Evolutionary conservation across 2,888 invertebrate species (phyloP).

Genomic region (Acrobasis consociella): DNA sequence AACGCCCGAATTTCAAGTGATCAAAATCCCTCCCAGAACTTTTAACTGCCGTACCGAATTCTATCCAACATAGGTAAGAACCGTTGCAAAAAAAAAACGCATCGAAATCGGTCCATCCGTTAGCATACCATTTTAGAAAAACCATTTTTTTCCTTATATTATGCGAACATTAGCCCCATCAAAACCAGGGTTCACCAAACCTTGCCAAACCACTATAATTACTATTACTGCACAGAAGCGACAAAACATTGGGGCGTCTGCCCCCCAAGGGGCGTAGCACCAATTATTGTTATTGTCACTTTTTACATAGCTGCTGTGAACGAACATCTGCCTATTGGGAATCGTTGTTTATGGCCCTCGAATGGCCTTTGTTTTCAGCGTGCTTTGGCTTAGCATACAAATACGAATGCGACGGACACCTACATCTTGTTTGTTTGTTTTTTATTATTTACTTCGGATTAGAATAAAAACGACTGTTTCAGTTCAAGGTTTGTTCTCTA

Average conservation of each 20-base stretch:
- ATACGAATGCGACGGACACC: background rate
- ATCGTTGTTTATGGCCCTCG: background rate
- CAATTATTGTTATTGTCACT: slow-evolving; percentile 9
- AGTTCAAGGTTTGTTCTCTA: background rate
- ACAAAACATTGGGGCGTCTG: background rate
- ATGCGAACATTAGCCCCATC: background rate
- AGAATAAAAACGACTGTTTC: background rate
- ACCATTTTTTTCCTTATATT: too few species aligned
- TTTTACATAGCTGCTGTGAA: background rate
- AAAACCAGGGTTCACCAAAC: slow-evolving; percentile 2
- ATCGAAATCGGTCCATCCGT: too few species aligned
- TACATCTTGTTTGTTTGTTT: slow-evolving; percentile 3
- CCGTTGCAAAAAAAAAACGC: too few species aligned
- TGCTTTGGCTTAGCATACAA: background rate
- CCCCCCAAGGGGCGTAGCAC: slow-evolving; percentile 1
- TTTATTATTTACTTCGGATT: background rate
- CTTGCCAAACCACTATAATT: slow-evolving; percentile 9
- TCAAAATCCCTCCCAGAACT: too few species aligned
- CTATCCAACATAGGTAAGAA: too few species aligned
- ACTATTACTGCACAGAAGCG: background rate
- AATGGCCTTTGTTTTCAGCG: background rate
- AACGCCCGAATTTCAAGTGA: too few species aligned
- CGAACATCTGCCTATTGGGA: slow-evolving; percentile 11
- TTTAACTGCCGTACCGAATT: too few species aligned
- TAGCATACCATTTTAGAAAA: too few species aligned